Conservation (phyloP, 2,888 invertebrate genomes). For the Philonicus albiceps region DNA sequence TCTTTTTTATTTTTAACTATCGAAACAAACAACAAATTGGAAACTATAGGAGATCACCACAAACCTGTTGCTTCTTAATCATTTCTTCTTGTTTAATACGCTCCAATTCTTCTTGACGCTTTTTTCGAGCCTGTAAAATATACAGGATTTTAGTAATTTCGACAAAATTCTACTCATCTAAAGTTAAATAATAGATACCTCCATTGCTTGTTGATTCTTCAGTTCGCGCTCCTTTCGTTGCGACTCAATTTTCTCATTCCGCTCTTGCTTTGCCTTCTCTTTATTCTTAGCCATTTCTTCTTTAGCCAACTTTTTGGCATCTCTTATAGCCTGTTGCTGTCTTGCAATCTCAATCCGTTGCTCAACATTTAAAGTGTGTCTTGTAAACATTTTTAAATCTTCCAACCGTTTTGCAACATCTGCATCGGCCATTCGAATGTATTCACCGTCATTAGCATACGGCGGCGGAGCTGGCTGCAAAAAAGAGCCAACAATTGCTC, state of each 20-base stretch:
- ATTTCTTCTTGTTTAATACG: slow-evolving; percentile 85
- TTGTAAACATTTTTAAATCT: slow-evolving; percentile 71
- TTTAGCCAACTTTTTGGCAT: slow-evolving; percentile 77
- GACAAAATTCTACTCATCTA: background rate
- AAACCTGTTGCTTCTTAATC: slow-evolving; percentile 85
- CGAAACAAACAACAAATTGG: slow-evolving; percentile 57
- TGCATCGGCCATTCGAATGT: slow-evolving; percentile 78
- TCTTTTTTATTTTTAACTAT: background rate
- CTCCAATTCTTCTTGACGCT: slow-evolving; percentile 85
- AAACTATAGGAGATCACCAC: slow-evolving; percentile 31
- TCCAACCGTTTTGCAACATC: slow-evolving; percentile 81
- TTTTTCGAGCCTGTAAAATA: slow-evolving; percentile 77
- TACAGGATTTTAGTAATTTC: background rate
- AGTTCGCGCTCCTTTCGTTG: slow-evolving; percentile 82
- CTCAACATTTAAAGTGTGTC: slow-evolving; percentile 75
- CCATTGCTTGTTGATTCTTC: slow-evolving; percentile 84
- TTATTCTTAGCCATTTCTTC: slow-evolving; percentile 68
- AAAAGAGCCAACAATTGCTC: slow-evolving; percentile 89
- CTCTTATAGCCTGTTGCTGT: slow-evolving; percentile 75
- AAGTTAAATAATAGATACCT: slow-evolving; percentile 69
- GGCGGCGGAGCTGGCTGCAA: slow-evolving; percentile 77
- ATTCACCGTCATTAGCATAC: slow-evolving; percentile 73
- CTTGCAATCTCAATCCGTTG: slow-evolving; percentile 78
- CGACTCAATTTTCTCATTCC: slow-evolving; percentile 83
- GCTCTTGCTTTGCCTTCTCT: slow-evolving; percentile 70